phyloP scores from a whole-genome alignment of 1,140 invertebrate genomes.

The Orchesella cincta region DNA sequence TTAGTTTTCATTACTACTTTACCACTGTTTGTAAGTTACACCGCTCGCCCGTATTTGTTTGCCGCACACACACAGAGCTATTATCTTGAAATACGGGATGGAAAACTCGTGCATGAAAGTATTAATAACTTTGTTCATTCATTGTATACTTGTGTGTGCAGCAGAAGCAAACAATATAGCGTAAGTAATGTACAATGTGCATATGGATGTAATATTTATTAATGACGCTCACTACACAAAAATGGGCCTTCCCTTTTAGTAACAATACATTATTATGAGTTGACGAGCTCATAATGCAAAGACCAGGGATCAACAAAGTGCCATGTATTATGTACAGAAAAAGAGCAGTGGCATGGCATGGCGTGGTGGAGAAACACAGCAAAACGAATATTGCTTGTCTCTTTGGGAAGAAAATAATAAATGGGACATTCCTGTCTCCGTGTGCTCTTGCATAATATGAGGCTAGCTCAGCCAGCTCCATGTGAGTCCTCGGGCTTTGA shows the following conservation, averaged over 20 bases:
- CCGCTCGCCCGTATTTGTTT: no score
- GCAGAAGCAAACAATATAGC: no score
- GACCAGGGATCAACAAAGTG: conserved; percentile 16
- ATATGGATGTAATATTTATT: conserved; percentile 10
- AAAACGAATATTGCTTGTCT: conserved; percentile 4
- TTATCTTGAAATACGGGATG: no score
- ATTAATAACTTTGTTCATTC: not conserved
- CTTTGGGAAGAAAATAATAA: conserved; percentile 35
- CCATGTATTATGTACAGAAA: not conserved
- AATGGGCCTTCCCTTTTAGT: not conserved
- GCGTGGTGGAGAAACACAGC: not conserved
- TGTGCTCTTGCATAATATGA: not conserved
- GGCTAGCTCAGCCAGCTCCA: not conserved
- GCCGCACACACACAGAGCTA: no score
- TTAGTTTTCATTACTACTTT: conserved; percentile 19
- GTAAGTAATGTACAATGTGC: no score
- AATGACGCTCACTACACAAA: not conserved
- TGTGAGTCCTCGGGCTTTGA: not conserved
- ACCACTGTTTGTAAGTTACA: not conserved
- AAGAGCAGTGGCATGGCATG: not conserved
- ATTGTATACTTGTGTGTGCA: no score
- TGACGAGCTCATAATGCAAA: conserved; percentile 18
- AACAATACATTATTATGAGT: conserved; percentile 2
- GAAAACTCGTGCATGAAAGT: not conserved
- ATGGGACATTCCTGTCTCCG: not conserved